Evolutionary conservation across 1,140 invertebrate genomes (phyloP).

Genomic region (Hypothenemus hampei): DNA sequence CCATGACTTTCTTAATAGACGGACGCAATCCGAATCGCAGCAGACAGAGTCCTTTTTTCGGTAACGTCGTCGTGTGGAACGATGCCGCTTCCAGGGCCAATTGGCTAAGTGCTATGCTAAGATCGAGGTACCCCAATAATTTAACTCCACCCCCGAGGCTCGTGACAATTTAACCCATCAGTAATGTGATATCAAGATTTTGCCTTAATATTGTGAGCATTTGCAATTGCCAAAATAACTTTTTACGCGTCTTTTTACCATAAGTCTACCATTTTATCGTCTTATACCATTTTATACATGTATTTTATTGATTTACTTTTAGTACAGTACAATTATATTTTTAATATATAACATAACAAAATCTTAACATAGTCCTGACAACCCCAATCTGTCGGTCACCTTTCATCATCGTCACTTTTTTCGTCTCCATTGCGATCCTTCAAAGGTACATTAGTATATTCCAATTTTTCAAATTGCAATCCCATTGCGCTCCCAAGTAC

Average conservation of each 20-base stretch:
- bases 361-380: no score
- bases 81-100: conserved; percentile 65
- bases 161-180: conserved; percentile 18
- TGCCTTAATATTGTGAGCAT: no score
- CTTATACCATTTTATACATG: no score
- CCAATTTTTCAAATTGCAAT: conserved; percentile 42
- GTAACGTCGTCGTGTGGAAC: conserved; percentile 67
- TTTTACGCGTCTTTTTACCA: no score
- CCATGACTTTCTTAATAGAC: conserved; percentile 69
- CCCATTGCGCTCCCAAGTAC: conserved; percentile 50
- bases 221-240: no score
- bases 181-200: no score
- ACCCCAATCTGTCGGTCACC: no score
- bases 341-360: no score
- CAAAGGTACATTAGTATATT: conserved; percentile 35
- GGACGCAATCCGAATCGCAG: conserved; percentile 63
- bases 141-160: conserved; percentile 29
- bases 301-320: no score
- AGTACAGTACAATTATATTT: no score
- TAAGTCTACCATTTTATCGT: no score
- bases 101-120: conserved; percentile 70
- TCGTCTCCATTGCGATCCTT: no score
- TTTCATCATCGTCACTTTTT: background rate
- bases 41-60: conserved; percentile 73
- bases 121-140: conserved; percentile 55